These are phyloP conservation scores for Solenopsis fugax DNA, from an alignment of 1,140 invertebrate species.

Conservation along the genomic window DNA sequence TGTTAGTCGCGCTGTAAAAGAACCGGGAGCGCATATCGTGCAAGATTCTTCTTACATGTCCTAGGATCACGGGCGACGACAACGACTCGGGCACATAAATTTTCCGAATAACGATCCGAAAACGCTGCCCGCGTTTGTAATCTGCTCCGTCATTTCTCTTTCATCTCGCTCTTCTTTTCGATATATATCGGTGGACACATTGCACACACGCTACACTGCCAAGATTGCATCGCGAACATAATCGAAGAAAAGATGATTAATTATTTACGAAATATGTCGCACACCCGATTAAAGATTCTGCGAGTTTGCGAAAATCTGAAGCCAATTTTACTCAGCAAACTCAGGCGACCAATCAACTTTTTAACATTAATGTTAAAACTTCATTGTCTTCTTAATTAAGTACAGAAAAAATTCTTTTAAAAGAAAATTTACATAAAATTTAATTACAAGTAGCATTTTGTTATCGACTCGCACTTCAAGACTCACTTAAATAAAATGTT, in stretches of 20 bases:
- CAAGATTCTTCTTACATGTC: conserved; percentile 29
- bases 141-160: conserved; percentile 34
- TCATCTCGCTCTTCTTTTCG: conserved; percentile 7
- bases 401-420: not conserved
- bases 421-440: not conserved
- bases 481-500: not conserved
- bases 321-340: not conserved
- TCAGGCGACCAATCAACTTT: not conserved
- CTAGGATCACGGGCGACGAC: not conserved
- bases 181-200: not conserved
- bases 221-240: conserved; percentile 10
- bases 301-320: not conserved
- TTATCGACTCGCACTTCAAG: not conserved
- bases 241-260: conserved; percentile 18
- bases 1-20: conserved; percentile 25
- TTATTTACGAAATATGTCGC: not conserved
- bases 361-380: not conserved
- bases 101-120: conserved; percentile 23
- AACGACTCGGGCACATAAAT: conserved; percentile 50
- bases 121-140: not conserved
- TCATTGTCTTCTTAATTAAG: not conserved
- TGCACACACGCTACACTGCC: not conserved
- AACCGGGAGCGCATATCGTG: conserved; percentile 2
- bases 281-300: not conserved
- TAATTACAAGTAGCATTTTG: not conserved